phyloP scores from a whole-genome alignment of 1,140 invertebrate species.

The Drosophila punjabiensis region DNA sequence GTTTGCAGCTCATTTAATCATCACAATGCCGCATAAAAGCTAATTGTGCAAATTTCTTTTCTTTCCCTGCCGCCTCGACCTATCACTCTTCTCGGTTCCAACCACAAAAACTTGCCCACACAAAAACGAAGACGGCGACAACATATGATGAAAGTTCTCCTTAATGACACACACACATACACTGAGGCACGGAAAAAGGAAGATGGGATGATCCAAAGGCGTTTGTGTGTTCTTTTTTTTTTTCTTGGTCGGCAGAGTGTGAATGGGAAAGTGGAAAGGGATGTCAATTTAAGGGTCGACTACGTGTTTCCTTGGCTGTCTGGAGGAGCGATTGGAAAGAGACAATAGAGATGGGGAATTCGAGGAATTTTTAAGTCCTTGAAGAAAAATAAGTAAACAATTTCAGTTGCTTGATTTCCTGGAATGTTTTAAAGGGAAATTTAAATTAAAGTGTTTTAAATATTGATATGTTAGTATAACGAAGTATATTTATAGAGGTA shows the following conservation, averaged over 20 bases:
- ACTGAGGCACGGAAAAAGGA: not conserved
- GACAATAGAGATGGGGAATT: constrained; percentile 5
- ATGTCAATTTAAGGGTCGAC: constrained; percentile 47
- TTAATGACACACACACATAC: constrained; percentile 45
- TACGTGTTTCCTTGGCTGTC: constrained; percentile 41
- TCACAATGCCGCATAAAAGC: constrained; percentile 78
- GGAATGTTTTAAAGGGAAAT: not conserved
- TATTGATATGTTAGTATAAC: too few species aligned
- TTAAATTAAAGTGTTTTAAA: not conserved
- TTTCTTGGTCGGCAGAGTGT: constrained; percentile 3
- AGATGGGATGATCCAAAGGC: constrained; percentile 21
- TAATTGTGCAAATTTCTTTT: constrained; percentile 75
- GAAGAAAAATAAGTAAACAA: not conserved
- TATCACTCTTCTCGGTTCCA: constrained; percentile 9
- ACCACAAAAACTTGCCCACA: constrained; percentile 50
- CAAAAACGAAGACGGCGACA: constrained; percentile 44
- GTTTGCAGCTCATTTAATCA: constrained; percentile 82
- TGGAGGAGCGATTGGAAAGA: constrained; percentile 13
- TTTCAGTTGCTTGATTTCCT: not conserved
- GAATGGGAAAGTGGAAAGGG: constrained; percentile 18
- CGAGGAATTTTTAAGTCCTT: constrained; percentile 11
- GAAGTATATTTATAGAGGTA: too few species aligned
- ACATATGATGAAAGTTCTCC: constrained; percentile 60
- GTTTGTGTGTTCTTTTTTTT: constrained; percentile 30
- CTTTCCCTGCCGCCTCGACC: constrained; percentile 15